These are phyloP conservation scores for Drosophila putrida DNA, from an alignment of 2,888 invertebrate genomes.

Conservation along the genomic window DNA sequence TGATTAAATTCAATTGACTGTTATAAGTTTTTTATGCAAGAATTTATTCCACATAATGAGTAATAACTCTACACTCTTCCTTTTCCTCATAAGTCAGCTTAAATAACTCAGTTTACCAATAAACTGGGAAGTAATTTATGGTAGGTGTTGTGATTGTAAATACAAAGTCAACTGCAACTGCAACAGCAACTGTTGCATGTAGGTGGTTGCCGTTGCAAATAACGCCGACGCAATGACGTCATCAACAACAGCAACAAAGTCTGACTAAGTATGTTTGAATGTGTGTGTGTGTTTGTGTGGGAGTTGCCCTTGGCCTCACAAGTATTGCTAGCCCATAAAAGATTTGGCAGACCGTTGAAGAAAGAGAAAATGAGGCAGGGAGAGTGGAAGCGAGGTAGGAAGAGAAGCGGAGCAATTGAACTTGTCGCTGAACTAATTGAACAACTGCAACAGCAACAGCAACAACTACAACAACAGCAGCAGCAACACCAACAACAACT, in stretches of 20 bases:
- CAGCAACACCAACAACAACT: constrained; percentile 13
- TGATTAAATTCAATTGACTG: neutral
- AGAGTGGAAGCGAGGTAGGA: neutral
- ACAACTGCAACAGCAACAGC: constrained; percentile 7
- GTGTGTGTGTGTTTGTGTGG: constrained; percentile 3
- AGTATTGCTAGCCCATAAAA: constrained; percentile 17
- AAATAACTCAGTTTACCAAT: neutral
- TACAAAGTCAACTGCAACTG: neutral
- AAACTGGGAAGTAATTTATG: neutral
- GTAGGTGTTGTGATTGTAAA: neutral
- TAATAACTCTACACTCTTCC: neutral
- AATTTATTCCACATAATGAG: neutral
- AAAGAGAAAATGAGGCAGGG: neutral
- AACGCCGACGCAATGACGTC: constrained; percentile 41
- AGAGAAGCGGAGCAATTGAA: constrained; percentile 38
- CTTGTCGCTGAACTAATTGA: constrained; percentile 58
- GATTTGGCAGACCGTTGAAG: constrained; percentile 26
- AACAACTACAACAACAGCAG: constrained; percentile 10
- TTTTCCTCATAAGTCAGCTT: neutral
- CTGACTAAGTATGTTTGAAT: neutral
- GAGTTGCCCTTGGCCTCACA: constrained; percentile 44
- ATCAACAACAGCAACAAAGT: constrained; percentile 7
- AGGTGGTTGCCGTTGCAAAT: constrained; percentile 15
- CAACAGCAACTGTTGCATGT: constrained; percentile 33
- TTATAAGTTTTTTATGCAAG: neutral